Evolutionary conservation across 2,113 vertebrate genomes (phyloP).

Genomic region (Forbesichthys agassizii): DNA sequence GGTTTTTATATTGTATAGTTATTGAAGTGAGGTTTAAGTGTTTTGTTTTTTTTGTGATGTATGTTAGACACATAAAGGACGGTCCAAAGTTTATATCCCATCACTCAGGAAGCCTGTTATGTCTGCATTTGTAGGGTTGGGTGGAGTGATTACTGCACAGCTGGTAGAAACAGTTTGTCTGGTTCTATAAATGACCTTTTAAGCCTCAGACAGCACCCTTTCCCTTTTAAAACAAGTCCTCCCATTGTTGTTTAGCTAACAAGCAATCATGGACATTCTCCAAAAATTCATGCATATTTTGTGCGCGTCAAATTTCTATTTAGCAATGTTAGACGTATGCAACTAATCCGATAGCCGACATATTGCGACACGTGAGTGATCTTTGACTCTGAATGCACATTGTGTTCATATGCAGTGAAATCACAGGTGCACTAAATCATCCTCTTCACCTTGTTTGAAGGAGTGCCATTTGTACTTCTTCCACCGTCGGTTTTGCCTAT

Average conservation of each 20-base stretch:
- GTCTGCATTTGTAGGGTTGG: conserved; percentile 72
- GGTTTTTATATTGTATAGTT: conserved; percentile 48
- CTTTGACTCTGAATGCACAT: conserved; percentile 36
- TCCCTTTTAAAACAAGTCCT: conserved; percentile 42
- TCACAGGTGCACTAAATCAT: conserved; percentile 63
- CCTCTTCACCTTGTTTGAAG: conserved; percentile 47
- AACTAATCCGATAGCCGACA: conserved; percentile 26
- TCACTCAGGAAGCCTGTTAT: conserved; percentile 77
- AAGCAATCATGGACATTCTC: conserved; percentile 1
- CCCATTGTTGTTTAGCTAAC: conserved; percentile 17
- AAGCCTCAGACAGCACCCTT: conserved; percentile 20
- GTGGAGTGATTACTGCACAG: conserved; percentile 62
- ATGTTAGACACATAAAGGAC: conserved; percentile 47
- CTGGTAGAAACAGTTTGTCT: conserved; percentile 71
- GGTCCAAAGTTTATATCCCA: conserved; percentile 51
- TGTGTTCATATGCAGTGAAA: conserved; percentile 39
- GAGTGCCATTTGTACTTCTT: conserved; percentile 57
- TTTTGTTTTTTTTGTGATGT: not conserved
- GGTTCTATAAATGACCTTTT: conserved; percentile 58
- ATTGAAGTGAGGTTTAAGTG: conserved; percentile 64
- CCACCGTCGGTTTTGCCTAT: conserved; percentile 46
- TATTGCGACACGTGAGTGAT: conserved; percentile 15
- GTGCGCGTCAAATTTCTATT: conserved; percentile 13
- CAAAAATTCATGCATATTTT: conserved; percentile 20
- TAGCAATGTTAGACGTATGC: conserved; percentile 18